phyloP scores from a whole-genome alignment of 2,888 invertebrate genomes.

The Drosophila mercatorum region DNA sequence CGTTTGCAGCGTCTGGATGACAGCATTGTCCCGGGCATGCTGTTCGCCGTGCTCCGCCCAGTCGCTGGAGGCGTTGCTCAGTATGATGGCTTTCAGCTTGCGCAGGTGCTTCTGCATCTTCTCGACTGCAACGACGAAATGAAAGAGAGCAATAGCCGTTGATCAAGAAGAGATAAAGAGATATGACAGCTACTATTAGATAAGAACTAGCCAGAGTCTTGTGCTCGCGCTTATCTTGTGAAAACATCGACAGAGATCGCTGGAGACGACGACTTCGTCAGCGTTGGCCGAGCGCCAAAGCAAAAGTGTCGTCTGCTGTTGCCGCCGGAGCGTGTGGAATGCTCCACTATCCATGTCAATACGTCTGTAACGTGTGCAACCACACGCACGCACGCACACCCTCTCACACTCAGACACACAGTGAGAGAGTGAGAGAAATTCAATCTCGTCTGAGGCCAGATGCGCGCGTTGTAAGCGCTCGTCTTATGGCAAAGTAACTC shows the following conservation, averaged over 20 bases:
- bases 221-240: slow-evolving; percentile 45
- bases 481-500: slow-evolving; percentile 58
- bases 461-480: slow-evolving; percentile 56
- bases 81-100: slow-evolving; percentile 81
- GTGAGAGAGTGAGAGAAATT: slow-evolving; percentile 59
- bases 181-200: slow-evolving; percentile 5
- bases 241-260: slow-evolving; percentile 41
- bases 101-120: slow-evolving; percentile 83
- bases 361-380: slow-evolving; percentile 60
- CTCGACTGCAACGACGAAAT: slow-evolving; percentile 66
- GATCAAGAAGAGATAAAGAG: slow-evolving; percentile 9
- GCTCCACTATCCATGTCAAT: slow-evolving; percentile 35
- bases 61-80: slow-evolving; percentile 75
- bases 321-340: slow-evolving; percentile 53
- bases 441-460: slow-evolving; percentile 62
- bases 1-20: slow-evolving; percentile 83
- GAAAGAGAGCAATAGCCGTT: slow-evolving; percentile 21
- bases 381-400: slow-evolving; percentile 13
- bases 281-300: slow-evolving; percentile 62
- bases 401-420: slow-evolving; percentile 12
- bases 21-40: slow-evolving; percentile 77
- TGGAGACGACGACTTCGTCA: slow-evolving; percentile 46
- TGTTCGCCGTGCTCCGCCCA: slow-evolving; percentile 80
- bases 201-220: slow-evolving; percentile 22
- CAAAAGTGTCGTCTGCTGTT: slow-evolving; percentile 62